These are phyloP conservation scores for Isoperla grammatica DNA, from an alignment of 2,888 invertebrate genomes.

Conservation along the genomic window DNA sequence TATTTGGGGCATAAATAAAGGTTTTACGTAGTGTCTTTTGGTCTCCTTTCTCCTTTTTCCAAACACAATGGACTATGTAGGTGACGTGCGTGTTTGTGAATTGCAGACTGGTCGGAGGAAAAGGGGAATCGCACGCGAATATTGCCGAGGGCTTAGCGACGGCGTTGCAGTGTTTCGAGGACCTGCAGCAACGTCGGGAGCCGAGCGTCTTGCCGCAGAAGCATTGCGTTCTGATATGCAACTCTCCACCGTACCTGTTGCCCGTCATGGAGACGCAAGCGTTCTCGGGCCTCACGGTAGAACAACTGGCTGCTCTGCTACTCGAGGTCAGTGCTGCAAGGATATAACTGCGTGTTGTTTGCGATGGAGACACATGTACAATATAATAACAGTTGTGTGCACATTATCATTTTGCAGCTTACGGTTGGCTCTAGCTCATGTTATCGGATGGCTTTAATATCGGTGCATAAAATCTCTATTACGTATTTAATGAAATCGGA, in stretches of 20 bases:
- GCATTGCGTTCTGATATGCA: conserved; percentile 80
- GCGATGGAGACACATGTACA: too few species aligned
- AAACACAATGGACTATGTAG: too few species aligned
- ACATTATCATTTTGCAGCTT: neutral
- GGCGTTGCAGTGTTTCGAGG: conserved; percentile 83
- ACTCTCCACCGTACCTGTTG: conserved; percentile 86
- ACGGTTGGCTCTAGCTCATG: neutral
- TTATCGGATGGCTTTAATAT: too few species aligned
- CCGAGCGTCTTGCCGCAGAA: conserved; percentile 53
- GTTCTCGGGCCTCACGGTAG: conserved; percentile 72
- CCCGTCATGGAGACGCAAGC: conserved; percentile 70
- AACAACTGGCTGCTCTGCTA: conserved; percentile 72
- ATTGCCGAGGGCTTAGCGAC: conserved; percentile 86
- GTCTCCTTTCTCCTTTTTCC: too few species aligned
- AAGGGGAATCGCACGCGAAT: conserved; percentile 83
- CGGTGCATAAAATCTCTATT: too few species aligned
- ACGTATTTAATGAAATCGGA: too few species aligned
- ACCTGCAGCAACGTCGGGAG: conserved; percentile 58
- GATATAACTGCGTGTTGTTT: too few species aligned
- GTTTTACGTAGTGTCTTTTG: too few species aligned
- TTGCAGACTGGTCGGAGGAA: conserved; percentile 75
- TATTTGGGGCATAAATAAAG: too few species aligned
- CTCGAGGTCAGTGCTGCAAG: conserved; percentile 58
- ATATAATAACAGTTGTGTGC: too few species aligned
- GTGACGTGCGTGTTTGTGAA: too few species aligned